Percentiles rank a stretch among this genome's conserved stretches.
phyloP scores from a whole-genome alignment of 1,140 invertebrate genomes.

The Conus ventricosus region DNA sequence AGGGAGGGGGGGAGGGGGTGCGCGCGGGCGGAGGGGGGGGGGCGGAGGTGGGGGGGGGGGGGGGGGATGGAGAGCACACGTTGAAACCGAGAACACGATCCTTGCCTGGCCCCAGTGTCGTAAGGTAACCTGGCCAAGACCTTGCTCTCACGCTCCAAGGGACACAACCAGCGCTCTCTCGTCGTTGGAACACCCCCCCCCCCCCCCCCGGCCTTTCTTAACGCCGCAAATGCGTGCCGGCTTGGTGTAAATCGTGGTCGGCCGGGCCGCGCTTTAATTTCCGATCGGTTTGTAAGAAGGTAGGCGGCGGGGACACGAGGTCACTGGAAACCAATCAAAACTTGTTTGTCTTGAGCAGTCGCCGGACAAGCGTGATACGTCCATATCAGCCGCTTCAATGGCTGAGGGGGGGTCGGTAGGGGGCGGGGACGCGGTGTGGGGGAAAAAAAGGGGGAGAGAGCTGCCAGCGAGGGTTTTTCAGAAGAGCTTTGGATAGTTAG shows the following conservation, averaged over 20 bases:
- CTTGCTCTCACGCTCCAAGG: neutral
- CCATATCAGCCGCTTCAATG: constrained; percentile 6
- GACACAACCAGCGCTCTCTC: neutral
- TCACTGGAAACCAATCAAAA: constrained; percentile 11
- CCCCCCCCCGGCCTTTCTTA: neutral
- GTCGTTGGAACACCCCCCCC: neutral
- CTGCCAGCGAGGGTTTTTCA: neutral
- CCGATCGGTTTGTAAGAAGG: constrained; percentile 1
- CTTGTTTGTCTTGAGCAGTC: constrained; percentile 10
- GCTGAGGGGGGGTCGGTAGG: neutral
- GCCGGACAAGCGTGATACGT: neutral
- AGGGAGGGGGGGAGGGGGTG: neutral
- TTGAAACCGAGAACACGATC: neutral
- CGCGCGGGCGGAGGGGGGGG: no score
- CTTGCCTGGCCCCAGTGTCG: neutral
- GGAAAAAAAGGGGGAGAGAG: no score
- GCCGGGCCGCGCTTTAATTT: neutral
- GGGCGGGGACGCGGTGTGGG: no score
- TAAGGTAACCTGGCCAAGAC: neutral
- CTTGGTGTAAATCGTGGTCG: neutral
- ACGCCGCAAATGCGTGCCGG: neutral
- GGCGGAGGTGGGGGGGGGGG: neutral
- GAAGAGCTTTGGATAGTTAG: neutral
- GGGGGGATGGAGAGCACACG: neutral
- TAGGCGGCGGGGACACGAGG: constrained; percentile 4